Conservation (phyloP, 2,797 vertebrate genomes). For the Parauchenoglanis ngamensis region DNA sequence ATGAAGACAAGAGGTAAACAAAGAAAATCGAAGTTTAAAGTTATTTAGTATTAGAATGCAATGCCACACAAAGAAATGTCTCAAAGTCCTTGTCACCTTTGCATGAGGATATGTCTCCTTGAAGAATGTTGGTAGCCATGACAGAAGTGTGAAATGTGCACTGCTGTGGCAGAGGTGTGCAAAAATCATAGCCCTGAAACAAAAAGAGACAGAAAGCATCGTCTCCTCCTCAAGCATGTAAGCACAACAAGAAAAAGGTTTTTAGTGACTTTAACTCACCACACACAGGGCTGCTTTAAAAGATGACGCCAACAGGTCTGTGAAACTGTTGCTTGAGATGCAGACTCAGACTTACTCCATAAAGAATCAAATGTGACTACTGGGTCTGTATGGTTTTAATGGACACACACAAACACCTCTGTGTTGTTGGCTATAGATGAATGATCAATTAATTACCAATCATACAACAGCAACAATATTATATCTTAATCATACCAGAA, state of each 20-base stretch:
- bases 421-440: neutral
- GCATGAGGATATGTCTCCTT: conserved; percentile 84
- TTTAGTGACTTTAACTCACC: conserved; percentile 72
- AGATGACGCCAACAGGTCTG: conserved; percentile 77
- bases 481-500: neutral
- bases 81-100: conserved; percentile 70
- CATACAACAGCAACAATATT: neutral
- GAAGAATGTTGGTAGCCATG: conserved; percentile 93
- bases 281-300: conserved; percentile 80
- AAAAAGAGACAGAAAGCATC: neutral
- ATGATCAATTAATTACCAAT: neutral
- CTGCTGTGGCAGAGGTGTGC: conserved; percentile 81
- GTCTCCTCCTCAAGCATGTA: neutral
- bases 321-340: conserved; percentile 60
- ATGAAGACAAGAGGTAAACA: conserved; percentile 1
- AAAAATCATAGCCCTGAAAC: conserved; percentile 81
- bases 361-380: conserved; percentile 61
- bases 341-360: conserved; percentile 50
- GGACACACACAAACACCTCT: neutral
- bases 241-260: neutral
- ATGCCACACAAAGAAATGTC: neutral
- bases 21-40: neutral
- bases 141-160: conserved; percentile 83
- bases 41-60: neutral
- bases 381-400: conserved; percentile 66